These are phyloP conservation scores for Caenorhabditis angaria DNA, from an alignment of 2,888 invertebrate species.

Conservation along the genomic window DNA sequence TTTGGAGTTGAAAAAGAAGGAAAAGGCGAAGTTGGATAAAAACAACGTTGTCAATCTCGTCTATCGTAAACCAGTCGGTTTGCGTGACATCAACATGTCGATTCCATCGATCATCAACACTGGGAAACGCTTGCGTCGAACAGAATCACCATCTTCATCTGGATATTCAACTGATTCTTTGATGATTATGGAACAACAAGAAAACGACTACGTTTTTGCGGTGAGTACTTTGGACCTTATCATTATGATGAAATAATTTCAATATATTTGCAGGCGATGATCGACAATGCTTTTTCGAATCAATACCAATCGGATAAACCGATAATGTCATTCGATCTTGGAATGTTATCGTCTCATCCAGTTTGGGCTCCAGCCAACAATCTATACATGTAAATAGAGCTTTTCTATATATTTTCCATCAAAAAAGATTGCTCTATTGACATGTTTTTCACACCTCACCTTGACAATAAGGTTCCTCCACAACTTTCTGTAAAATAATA, in stretches of 20 bases:
- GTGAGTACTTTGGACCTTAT: slow-evolving; percentile 1
- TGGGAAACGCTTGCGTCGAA: slow-evolving; percentile 1
- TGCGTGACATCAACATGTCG: neutral
- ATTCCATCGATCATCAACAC: slow-evolving; percentile 9
- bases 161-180: slow-evolving; percentile 36
- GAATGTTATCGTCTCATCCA: slow-evolving; percentile 38
- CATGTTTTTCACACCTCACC: neutral
- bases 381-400: neutral
- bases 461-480: slow-evolving; percentile 21
- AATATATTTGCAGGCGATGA: neutral
- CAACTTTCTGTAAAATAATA: slow-evolving; percentile 21
- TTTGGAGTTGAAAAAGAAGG: slow-evolving; percentile 37
- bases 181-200: slow-evolving; percentile 19
- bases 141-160: slow-evolving; percentile 31
- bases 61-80: slow-evolving; percentile 25
- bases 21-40: slow-evolving; percentile 18
- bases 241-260: neutral
- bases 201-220: slow-evolving; percentile 33
- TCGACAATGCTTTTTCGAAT: slow-evolving; percentile 7
- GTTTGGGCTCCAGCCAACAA: slow-evolving; percentile 24
- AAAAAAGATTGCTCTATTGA: slow-evolving; percentile 13
- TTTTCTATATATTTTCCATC: neutral
- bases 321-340: slow-evolving; percentile 9
- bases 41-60: slow-evolving; percentile 21
- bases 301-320: neutral